These are phyloP conservation scores for Rousettus leschenaultii DNA, from an alignment of 2,113 vertebrate genomes.

Conservation along the genomic window DNA sequence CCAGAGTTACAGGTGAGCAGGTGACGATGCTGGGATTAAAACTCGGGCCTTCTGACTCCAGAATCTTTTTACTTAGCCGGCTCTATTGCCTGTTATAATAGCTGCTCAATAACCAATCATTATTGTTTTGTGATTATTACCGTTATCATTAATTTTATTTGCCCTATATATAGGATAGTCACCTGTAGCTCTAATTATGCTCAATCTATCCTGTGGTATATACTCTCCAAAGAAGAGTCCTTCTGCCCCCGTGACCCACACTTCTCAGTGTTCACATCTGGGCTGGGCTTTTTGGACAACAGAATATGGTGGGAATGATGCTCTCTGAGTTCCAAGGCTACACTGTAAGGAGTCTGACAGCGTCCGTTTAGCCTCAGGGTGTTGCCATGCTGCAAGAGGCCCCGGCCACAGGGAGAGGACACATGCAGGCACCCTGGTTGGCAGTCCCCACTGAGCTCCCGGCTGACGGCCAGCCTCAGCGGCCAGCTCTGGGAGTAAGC, in stretches of 20 bases:
- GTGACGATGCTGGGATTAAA: background rate
- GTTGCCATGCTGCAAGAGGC: background rate
- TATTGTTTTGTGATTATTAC: background rate
- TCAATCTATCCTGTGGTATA: background rate
- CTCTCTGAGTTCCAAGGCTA: background rate
- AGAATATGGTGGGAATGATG: background rate
- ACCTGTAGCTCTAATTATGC: background rate
- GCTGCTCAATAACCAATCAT: background rate
- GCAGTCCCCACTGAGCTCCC: background rate
- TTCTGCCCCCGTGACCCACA: background rate
- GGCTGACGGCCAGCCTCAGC: background rate
- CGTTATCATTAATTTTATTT: background rate
- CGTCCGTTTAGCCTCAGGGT: background rate
- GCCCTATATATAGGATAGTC: background rate
- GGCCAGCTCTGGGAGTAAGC: background rate
- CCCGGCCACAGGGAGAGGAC: background rate
- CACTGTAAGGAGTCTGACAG: background rate
- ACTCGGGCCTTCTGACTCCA: background rate
- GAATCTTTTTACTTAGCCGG: background rate
- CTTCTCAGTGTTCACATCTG: no score
- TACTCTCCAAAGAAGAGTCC: background rate
- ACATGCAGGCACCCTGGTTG: background rate
- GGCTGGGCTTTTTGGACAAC: background rate
- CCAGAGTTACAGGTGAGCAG: background rate
- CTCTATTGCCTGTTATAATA: background rate